Base-by-base conservation (phyloP, 2,888 invertebrate genomes). In the Ophioninae sp. region DNA sequence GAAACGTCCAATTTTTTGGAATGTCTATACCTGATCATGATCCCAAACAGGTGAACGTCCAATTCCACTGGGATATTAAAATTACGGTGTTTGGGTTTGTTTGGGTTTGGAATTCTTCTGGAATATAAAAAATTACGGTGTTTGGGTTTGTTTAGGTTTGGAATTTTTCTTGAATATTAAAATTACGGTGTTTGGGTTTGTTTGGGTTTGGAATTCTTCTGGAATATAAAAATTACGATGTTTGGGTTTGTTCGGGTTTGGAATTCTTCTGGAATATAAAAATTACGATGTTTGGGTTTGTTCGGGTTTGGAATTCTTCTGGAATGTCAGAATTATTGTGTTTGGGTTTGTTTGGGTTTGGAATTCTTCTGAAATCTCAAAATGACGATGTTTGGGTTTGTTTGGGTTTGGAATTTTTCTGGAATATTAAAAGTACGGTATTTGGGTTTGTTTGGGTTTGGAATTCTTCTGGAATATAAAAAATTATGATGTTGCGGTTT, bases 1-100 rank as follows among this genome's bases (percentile, higher is more conserved):
- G 89, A 37, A 86, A 88, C 7, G 82, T 88, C 0, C 87, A 87
- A 76, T 89, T 90, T 82, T 90, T 90, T 58, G 90, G 87, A 20
- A 89, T 90, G 59, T 83, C 88, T 3, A 85, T 87, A 10, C 86
- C 87, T 0, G 22, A 39, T 7, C 59, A 74, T 23, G 80, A 82
- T 39, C 82, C 82, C 56, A 65, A 87, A 68, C 83, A 86, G 68
- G 88, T 86, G 79, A 23, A 74, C 61, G 9, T 23, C 56, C 20
- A 41, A 30, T 37, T 41, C 30, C 30, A 30, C 51, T 37, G 1
- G 30, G 3, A 30, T 30, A 17, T 44, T 61, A 44, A 17, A 0
- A 61, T 64, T 37, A 30, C 30, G 30, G 3, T 30, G 30, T 30
- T 30, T 30, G 30, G 30, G 30, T 30, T 30, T 30, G 30, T 30